These are phyloP conservation scores for Stenopsyche tienmushanensis DNA, from an alignment of 1,140 invertebrate genomes.

Conservation along the genomic window DNA sequence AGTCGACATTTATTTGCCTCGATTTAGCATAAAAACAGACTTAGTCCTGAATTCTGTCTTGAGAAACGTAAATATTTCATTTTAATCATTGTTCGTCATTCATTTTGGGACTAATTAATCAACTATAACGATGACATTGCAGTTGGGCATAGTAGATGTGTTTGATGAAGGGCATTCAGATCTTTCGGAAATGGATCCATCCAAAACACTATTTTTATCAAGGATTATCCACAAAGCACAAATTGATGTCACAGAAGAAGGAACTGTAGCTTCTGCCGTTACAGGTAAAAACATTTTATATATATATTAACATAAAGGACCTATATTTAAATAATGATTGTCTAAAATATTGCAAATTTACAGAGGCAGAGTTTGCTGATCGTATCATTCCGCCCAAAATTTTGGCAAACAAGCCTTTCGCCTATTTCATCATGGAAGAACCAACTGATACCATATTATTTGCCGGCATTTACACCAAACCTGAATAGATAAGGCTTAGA, in stretches of 20 bases:
- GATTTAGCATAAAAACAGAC: slow-evolving; percentile 68
- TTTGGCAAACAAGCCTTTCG: slow-evolving; percentile 60
- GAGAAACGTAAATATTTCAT: slow-evolving; percentile 53
- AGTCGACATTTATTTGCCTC: slow-evolving; percentile 67
- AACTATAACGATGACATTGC: too few species aligned
- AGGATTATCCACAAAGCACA: slow-evolving; percentile 72
- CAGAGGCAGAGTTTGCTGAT: too few species aligned
- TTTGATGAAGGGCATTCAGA: slow-evolving; percentile 64
- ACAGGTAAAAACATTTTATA: too few species aligned
- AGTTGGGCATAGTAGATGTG: slow-evolving; percentile 69
- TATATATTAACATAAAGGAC: too few species aligned
- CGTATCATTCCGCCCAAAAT: slow-evolving; percentile 57
- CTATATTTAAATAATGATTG: too few species aligned
- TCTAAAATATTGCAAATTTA: too few species aligned
- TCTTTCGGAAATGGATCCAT: slow-evolving; percentile 46
- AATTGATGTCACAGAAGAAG: slow-evolving; percentile 81
- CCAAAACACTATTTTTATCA: slow-evolving; percentile 59
- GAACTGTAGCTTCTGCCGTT: slow-evolving; percentile 72
- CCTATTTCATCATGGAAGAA: slow-evolving; percentile 64
- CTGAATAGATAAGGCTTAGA: too few species aligned
- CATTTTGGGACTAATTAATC: too few species aligned
- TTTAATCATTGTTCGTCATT: too few species aligned
- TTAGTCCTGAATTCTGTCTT: slow-evolving; percentile 62
- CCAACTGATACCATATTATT: slow-evolving; percentile 59
- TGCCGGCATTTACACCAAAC: slow-evolving; percentile 55